phyloP scores from a whole-genome alignment of 1,140 invertebrate species.

The Papilio polytes region DNA sequence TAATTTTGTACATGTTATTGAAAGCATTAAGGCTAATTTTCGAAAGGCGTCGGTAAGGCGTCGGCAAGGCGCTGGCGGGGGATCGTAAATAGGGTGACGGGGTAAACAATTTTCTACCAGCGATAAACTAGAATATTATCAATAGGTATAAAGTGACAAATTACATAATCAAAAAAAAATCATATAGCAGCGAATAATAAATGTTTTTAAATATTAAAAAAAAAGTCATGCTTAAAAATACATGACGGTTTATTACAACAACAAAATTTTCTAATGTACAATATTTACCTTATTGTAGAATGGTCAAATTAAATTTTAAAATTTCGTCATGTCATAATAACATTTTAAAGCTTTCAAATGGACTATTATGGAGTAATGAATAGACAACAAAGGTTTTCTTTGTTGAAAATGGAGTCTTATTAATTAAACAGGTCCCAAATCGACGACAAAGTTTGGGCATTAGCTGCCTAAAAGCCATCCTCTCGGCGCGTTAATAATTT shows the following conservation, averaged over 20 bases:
- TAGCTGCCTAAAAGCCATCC: neutral
- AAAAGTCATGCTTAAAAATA: too few species aligned
- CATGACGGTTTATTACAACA: too few species aligned
- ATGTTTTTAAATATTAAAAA: too few species aligned
- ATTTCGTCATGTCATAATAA: too few species aligned
- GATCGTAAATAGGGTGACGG: neutral
- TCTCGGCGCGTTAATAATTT: conserved; percentile 27
- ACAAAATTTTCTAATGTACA: too few species aligned
- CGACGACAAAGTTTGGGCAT: neutral
- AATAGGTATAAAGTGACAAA: neutral
- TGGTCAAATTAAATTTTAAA: too few species aligned
- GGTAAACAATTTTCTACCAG: neutral
- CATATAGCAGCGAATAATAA: neutral
- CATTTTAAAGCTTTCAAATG: too few species aligned
- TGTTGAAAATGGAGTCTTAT: neutral
- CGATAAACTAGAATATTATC: neutral
- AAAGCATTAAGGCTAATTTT: conserved; percentile 28
- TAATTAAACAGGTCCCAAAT: conserved; percentile 12
- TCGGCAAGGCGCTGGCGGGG: neutral
- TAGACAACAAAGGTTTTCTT: too few species aligned
- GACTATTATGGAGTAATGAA: too few species aligned
- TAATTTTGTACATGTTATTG: conserved; percentile 29
- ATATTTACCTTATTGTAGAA: too few species aligned
- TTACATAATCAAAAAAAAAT: neutral
- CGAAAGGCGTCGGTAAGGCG: neutral